phyloP scores from a whole-genome alignment of 2,113 vertebrate genomes.

The Paradoxurus hermaphroditus region DNA sequence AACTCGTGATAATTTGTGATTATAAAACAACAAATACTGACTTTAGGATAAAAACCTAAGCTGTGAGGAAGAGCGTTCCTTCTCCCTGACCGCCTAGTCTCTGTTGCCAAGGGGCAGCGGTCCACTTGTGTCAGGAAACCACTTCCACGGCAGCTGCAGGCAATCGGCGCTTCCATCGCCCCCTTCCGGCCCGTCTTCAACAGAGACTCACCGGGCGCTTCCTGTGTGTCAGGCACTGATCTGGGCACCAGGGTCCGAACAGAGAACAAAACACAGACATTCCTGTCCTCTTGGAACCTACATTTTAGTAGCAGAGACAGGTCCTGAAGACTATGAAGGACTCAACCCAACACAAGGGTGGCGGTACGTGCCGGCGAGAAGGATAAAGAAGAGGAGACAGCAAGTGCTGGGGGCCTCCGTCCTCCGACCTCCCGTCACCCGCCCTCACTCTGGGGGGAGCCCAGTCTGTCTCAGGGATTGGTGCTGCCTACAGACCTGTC shows the following conservation, averaged over 20 bases:
- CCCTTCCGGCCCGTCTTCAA: rapidly evolving
- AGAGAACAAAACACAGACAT: neutral
- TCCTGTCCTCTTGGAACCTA: neutral
- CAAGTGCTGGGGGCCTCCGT: neutral
- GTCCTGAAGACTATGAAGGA: neutral
- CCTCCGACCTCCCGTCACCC: no score
- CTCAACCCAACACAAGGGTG: neutral
- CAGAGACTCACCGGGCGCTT: neutral
- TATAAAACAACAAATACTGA: neutral
- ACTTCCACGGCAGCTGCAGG: neutral
- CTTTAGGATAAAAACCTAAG: neutral
- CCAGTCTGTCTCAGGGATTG: no score
- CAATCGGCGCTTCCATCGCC: neutral
- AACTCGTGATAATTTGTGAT: neutral
- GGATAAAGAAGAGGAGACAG: neutral
- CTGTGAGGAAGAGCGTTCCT: neutral
- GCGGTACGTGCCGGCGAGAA: neutral
- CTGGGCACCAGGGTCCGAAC: neutral
- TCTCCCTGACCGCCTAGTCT: neutral
- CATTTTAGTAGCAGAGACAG: neutral
- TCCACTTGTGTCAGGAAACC: neutral
- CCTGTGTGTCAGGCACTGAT: neutral
- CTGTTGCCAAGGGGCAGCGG: neutral
- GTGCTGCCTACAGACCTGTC: neutral
- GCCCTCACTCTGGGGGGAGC: neutral